These are phyloP conservation scores for Triplophysa dalaica DNA, from an alignment of 2,113 vertebrate genomes.

Conservation along the genomic window DNA sequence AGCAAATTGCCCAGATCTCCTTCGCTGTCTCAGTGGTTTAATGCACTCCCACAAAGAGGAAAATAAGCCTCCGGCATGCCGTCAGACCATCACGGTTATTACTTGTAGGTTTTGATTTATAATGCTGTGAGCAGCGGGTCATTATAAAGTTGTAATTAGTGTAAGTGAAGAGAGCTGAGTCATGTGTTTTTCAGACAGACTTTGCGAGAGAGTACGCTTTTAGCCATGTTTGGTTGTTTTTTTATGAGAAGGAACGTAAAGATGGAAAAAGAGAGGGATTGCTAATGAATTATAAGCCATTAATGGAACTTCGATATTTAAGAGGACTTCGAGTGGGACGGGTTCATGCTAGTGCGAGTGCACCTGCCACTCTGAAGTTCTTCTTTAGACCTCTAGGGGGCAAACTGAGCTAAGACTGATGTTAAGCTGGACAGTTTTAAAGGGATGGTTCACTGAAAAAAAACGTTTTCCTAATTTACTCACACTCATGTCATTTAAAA, in stretches of 20 bases:
- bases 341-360: neutral
- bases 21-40: conserved; percentile 50
- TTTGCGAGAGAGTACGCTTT: neutral
- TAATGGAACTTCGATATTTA: conserved; percentile 16
- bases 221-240: neutral
- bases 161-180: neutral
- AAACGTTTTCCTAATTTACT: too few relatives aligned
- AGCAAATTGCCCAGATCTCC: conserved; percentile 33
- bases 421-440: too few relatives aligned
- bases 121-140: conserved; percentile 16
- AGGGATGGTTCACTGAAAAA: too few relatives aligned
- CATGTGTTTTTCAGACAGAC: neutral
- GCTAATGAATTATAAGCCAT: conserved; percentile 9
- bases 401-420: conserved; percentile 30
- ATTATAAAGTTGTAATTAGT: conserved; percentile 72
- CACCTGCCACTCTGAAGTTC: neutral
- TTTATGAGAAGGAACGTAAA: neutral
- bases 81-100: neutral
- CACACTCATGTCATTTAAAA: too few relatives aligned
- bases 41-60: conserved; percentile 60
- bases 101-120: conserved; percentile 53
- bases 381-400: conserved; percentile 25
- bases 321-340: neutral
- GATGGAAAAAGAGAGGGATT: neutral
- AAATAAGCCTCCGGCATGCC: conserved; percentile 58